phyloP scores from a whole-genome alignment of 2,113 vertebrate genomes.

The Hydropotes inermis region DNA sequence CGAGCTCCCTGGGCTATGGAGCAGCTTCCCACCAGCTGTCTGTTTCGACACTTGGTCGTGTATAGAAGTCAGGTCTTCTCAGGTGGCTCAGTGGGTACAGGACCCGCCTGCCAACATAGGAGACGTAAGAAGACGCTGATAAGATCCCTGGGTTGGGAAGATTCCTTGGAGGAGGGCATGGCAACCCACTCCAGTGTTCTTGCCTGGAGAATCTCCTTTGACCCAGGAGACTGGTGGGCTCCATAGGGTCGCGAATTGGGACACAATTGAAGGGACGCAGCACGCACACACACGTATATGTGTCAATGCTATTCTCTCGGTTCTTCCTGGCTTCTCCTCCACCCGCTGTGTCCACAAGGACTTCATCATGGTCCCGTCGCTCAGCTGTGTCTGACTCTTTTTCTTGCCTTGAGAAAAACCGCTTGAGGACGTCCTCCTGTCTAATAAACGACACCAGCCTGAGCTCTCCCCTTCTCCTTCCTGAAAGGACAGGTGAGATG shows the following conservation, averaged over 20 bases:
- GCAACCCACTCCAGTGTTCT: not conserved
- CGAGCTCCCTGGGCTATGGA: accelerated
- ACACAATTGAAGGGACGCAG: not conserved
- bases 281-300: not conserved
- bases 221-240: not conserved
- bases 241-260: accelerated
- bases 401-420: not conserved
- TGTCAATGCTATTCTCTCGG: not conserved
- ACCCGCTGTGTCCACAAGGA: not conserved
- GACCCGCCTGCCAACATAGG: not conserved
- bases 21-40: not conserved
- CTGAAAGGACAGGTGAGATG: not conserved
- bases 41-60: not conserved
- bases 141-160: not conserved
- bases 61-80: not conserved
- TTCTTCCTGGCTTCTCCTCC: not conserved
- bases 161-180: not conserved
- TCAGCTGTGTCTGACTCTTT: not conserved
- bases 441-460: not conserved
- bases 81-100: not conserved
- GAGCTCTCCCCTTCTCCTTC: not conserved
- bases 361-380: accelerated
- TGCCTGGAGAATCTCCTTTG: not conserved
- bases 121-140: accelerated
- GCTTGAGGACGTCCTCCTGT: not conserved